A percentile compares a stretch with the other conserved stretches of the same genome.
Conservation (phyloP, 2,797 vertebrate genomes). For the Sebastes jordani region DNA sequence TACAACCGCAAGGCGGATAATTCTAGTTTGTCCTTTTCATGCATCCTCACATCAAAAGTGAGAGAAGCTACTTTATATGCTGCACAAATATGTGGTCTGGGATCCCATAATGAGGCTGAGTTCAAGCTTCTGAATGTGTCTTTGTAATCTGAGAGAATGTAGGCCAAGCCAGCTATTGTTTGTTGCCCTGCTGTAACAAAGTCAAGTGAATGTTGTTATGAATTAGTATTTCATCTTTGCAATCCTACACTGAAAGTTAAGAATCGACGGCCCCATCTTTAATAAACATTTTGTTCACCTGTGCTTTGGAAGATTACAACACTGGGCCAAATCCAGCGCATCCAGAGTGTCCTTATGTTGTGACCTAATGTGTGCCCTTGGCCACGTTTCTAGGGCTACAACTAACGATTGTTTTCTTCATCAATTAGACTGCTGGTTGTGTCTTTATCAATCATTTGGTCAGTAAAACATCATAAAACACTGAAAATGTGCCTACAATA, state of each 20-base stretch:
- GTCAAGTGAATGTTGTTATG: background rate
- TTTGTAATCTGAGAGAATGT: constrained; percentile 58
- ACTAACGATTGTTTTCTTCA: background rate
- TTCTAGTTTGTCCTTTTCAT: background rate
- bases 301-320: background rate
- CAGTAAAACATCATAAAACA: background rate
- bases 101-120: constrained; percentile 15
- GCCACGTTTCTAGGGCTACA: background rate
- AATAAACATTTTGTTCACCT: background rate
- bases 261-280: background rate
- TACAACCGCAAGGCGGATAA: background rate
- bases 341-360: background rate
- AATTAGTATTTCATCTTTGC: constrained; percentile 6
- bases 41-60: background rate
- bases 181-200: constrained; percentile 14
- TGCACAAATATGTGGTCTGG: background rate
- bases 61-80: background rate
- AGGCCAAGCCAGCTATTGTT: constrained; percentile 40
- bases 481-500: background rate
- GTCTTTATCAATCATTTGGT: background rate
- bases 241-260: constrained; percentile 7
- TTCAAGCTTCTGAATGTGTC: constrained; percentile 39
- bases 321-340: background rate
- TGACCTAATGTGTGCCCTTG: background rate
- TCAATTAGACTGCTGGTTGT: background rate